Evolutionary conservation across 1,140 invertebrate species (phyloP).

Genomic region (Spodoptera litura): DNA sequence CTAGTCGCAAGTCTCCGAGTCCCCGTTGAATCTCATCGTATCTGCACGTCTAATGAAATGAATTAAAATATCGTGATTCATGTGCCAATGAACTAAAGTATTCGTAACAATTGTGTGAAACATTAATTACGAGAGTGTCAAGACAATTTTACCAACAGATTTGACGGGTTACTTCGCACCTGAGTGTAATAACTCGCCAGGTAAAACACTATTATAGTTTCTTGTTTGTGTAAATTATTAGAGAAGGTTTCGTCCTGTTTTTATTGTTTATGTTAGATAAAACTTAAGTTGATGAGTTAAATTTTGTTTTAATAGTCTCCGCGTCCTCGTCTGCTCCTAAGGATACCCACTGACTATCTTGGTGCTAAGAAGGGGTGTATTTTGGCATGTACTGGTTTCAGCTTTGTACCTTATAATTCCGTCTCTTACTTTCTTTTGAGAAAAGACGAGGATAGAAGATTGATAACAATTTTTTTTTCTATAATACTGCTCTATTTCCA

Average conservation of each 20-base stretch:
- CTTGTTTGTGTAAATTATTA: background rate
- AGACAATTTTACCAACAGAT: background rate
- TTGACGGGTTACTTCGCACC: background rate
- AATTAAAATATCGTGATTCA: slow-evolving; percentile 1
- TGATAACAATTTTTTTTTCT: slow-evolving; percentile 7
- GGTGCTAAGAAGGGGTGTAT: slow-evolving; percentile 2
- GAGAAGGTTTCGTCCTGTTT: background rate
- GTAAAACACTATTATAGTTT: background rate
- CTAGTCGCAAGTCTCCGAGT: no score
- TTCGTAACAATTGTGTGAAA: background rate
- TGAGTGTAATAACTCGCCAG: background rate
- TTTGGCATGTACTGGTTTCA: background rate
- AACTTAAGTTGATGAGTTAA: background rate
- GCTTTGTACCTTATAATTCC: background rate
- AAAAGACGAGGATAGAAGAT: slow-evolving; percentile 1
- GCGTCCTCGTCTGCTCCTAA: no score
- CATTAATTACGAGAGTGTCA: background rate
- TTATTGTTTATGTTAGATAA: background rate
- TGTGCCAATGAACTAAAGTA: background rate
- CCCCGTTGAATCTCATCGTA: background rate
- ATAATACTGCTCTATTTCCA: no score
- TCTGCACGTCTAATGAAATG: background rate
- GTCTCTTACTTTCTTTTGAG: background rate
- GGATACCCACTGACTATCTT: background rate
- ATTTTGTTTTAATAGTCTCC: background rate